Conservation (phyloP, 2,113 vertebrate species). For the Lucifuga dentata region DNA sequence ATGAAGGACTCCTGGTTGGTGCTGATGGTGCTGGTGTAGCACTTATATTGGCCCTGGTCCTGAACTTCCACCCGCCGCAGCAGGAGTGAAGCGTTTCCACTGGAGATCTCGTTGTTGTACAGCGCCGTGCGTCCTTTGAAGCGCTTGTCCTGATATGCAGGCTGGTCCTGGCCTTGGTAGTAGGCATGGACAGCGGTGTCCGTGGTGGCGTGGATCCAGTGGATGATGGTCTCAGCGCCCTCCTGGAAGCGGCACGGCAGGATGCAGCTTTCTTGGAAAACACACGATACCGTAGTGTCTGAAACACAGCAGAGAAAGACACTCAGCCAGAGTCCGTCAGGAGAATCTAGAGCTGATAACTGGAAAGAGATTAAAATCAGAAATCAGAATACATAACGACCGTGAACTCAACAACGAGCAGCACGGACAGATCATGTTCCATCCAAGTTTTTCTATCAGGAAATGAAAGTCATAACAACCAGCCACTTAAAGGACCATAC, state of each 20-base stretch:
- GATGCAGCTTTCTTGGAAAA: slow-evolving; percentile 56
- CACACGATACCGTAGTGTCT: slow-evolving; percentile 23
- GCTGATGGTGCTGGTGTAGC: slow-evolving; percentile 67
- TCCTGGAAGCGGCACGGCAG: slow-evolving; percentile 75
- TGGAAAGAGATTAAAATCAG: no score
- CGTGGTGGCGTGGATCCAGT: slow-evolving; percentile 70
- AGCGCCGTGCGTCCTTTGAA: slow-evolving; percentile 75
- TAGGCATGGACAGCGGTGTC: slow-evolving; percentile 60
- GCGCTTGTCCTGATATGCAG: no score
- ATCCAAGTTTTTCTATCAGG: no score
- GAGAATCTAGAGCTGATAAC: no score
- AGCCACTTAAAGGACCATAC: no score
- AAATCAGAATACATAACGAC: no score
- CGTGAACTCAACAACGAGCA: no score
- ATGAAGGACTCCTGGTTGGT: slow-evolving; percentile 30
- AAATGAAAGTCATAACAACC: no score
- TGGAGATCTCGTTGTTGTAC: slow-evolving; percentile 58
- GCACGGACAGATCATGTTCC: no score
- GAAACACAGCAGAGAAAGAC: not conserved
- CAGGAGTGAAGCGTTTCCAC: slow-evolving; percentile 79
- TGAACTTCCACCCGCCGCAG: slow-evolving; percentile 42
- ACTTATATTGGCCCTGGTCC: slow-evolving; percentile 77
- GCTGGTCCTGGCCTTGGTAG: slow-evolving; percentile 46
- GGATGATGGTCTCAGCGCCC: slow-evolving; percentile 63
- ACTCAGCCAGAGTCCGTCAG: no score